Conservation (phyloP, 2,797 vertebrate species). For the Acipenser oxyrinchus region DNA sequence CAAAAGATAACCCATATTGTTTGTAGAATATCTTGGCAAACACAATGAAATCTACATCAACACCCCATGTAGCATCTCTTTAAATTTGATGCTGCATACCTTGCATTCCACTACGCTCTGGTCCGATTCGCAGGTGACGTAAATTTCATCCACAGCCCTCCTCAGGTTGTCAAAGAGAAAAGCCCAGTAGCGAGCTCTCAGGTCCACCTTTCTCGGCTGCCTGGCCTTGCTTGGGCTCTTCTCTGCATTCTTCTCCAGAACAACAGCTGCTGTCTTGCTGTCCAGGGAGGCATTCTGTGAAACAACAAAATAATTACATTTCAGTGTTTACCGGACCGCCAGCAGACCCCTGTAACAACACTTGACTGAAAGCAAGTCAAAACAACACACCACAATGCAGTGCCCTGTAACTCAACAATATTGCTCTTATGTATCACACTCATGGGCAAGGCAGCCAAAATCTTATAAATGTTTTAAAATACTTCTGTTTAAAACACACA, state of each 20-base stretch:
- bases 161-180: conserved; percentile 96
- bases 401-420: too few species aligned
- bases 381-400: too few species aligned
- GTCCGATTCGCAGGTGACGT: conserved; percentile 94
- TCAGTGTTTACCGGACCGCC: too few species aligned
- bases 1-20: too few species aligned
- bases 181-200: conserved; percentile 93
- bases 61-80: background rate
- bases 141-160: conserved; percentile 92
- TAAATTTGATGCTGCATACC: conserved; percentile 50
- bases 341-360: too few species aligned
- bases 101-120: conserved; percentile 98
- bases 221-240: conserved; percentile 89
- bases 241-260: conserved; percentile 78
- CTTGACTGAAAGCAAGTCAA: too few species aligned
- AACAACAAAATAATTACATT: background rate
- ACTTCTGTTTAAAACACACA: too few species aligned
- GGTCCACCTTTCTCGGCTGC: conserved; percentile 87
- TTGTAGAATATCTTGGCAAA: too few species aligned
- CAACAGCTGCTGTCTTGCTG: conserved; percentile 59
- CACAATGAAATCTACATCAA: too few species aligned
- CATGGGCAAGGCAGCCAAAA: too few species aligned
- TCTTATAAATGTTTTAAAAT: too few species aligned
- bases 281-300: conserved; percentile 66
- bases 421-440: too few species aligned